Evolutionary conservation across 2,113 vertebrate genomes (phyloP).

Genomic region (Dipodomys stephensi): DNA sequence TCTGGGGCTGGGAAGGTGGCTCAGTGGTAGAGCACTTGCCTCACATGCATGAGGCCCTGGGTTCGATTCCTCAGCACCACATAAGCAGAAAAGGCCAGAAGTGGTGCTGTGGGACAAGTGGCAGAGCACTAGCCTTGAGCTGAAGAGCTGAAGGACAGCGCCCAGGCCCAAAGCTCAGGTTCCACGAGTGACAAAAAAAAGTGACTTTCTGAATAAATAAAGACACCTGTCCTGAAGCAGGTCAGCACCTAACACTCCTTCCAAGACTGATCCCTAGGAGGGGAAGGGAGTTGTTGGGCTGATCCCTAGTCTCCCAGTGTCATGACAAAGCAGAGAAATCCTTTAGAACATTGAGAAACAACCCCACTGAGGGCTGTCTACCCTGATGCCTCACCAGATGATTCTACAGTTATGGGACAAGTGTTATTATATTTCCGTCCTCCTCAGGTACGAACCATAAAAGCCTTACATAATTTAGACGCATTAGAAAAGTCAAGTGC

Average conservation of each 20-base stretch:
- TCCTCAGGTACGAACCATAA: not conserved
- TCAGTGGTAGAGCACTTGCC: too few species aligned
- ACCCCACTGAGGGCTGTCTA: not conserved
- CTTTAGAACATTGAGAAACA: not conserved
- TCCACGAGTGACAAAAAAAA: not conserved
- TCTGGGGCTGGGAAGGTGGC: too few species aligned
- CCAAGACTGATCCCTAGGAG: not conserved
- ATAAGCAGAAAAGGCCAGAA: too few species aligned
- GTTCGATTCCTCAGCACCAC: too few species aligned
- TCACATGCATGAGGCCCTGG: too few species aligned
- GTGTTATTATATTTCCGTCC: not conserved
- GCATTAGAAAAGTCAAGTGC: constrained; percentile 46
- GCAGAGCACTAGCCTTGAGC: too few species aligned
- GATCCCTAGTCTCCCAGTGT: not conserved
- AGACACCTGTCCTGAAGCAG: not conserved
- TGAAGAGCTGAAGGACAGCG: too few species aligned
- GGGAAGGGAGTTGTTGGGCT: not conserved
- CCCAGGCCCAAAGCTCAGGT: too few species aligned
- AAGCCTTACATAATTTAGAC: not conserved
- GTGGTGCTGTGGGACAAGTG: too few species aligned
- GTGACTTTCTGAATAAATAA: not conserved
- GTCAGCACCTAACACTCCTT: not conserved
- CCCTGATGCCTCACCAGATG: not conserved
- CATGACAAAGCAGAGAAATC: not conserved
- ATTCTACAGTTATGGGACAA: not conserved